Evolutionary conservation across 1,140 invertebrate species (phyloP).

Genomic region (Drosophila baimaii): DNA sequence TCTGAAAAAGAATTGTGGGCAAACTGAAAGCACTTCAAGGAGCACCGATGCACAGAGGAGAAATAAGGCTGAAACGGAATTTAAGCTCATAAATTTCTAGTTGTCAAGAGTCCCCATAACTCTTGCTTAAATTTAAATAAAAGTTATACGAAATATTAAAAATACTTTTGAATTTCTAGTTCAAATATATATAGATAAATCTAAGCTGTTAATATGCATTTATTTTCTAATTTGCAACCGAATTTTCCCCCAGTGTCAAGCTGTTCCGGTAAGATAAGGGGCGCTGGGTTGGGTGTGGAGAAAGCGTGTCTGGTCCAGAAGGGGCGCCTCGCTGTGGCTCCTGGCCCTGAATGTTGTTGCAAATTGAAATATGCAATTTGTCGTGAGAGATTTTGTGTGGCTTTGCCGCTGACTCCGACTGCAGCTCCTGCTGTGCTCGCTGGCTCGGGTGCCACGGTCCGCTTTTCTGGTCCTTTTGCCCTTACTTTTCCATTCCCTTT

Average conservation of each 20-base stretch:
- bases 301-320: conserved; percentile 55
- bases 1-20: conserved; percentile 41
- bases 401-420: conserved; percentile 48
- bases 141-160: not conserved
- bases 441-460: conserved; percentile 9
- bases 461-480: conserved; percentile 3
- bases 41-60: not conserved
- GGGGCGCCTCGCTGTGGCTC: conserved; percentile 34
- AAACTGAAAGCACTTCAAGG: conserved; percentile 34
- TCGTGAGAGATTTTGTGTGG: conserved; percentile 78
- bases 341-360: conserved; percentile 71
- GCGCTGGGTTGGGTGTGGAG: conserved; percentile 17
- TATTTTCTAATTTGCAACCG: too few relatives aligned
- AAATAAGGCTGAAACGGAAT: too few relatives aligned
- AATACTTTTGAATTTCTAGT: not conserved
- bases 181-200: not conserved
- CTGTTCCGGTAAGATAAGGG: conserved; percentile 30
- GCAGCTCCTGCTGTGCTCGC: conserved; percentile 16
- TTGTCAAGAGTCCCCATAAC: too few relatives aligned
- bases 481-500: conserved; percentile 46
- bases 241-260: conserved; percentile 8
- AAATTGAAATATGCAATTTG: conserved; percentile 83
- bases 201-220: not conserved
- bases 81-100: not conserved
- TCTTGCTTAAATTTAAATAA: too few relatives aligned